A percentile compares a stretch with the other conserved stretches of the same genome.
phyloP scores from a whole-genome alignment of 2,113 vertebrate species.

The Sylvilagus bachmani region DNA sequence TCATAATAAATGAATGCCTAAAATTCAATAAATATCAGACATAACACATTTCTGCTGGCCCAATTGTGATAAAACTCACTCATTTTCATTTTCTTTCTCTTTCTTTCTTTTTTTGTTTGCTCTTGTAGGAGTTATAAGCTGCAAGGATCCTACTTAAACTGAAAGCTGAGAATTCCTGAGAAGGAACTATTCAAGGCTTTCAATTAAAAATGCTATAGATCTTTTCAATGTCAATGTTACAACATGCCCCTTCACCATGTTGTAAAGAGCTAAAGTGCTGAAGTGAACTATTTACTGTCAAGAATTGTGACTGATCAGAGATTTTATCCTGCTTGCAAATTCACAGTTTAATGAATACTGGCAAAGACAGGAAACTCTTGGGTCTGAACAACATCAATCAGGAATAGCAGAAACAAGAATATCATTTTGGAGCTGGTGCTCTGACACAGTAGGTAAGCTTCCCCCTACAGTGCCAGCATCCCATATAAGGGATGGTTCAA shows the following conservation, averaged over 20 bases:
- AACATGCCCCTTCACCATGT: background rate
- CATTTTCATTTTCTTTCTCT: background rate
- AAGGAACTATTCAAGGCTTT: background rate
- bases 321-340: background rate
- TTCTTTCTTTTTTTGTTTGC: too few relatives aligned
- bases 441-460: too few relatives aligned
- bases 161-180: background rate
- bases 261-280: background rate
- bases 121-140: background rate
- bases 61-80: background rate
- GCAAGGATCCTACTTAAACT: background rate
- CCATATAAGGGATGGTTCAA: too few relatives aligned
- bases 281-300: conserved; percentile 15
- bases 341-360: background rate
- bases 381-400: background rate
- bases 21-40: background rate
- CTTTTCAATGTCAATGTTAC: background rate
- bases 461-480: too few relatives aligned
- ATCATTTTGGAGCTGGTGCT: too few relatives aligned
- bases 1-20: conserved; percentile 22
- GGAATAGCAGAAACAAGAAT: background rate
- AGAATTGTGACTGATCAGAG: background rate
- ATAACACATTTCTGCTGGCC: background rate
- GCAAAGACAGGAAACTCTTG: background rate
- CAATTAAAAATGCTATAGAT: background rate